Evolutionary conservation across 1,140 invertebrate species (phyloP), one percentile per base, ranked within the genome.

Genomic region (Brachionus plicatilis): DNA sequence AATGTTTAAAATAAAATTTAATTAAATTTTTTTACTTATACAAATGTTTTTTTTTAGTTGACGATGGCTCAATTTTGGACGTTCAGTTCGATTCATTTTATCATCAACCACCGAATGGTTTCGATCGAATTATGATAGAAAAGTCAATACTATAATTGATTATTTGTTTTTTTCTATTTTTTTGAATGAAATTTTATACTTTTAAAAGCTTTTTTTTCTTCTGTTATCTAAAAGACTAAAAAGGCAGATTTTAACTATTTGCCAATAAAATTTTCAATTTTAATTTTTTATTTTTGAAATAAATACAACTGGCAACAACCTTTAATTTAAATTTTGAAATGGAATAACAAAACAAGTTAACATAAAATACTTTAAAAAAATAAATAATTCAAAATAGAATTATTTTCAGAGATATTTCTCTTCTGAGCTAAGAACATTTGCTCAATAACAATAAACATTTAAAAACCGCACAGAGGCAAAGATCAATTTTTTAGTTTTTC

Each of bases 31-130:
- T 65, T 66, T n/a, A 65, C 27, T n/a, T 1, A 17, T 8, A 84
- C 60, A 68, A 6, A 14, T 20, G 37, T 27, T 87, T 86, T 87
- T 86, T 94, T 93, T 68, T 90, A 97, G 96, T 99, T 86, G 96
- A 98, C 88, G 95, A 98, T 89, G 96, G 96, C 87, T 96, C 96
- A 41, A 97, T 98, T 85, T 89, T 99, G 88, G 97, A 99, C 90
- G 93, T 97, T 86, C 94, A 96, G 86, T 92, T 98, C 89, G 93
- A 95, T 85, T 94, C 94, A 87, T 99, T 98, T 89, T 91, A 92
- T 84, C 93, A 95, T 88, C 91, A 93, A 3, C 93, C 94, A 56
- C 96, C 97, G 0, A 90, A 92, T 56, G 97, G 97, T 41, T 99
- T 94, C 89, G 95, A 97, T 85, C 94, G 94, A 90, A 98, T 99